Evolutionary conservation across 2,888 invertebrate species (phyloP), one percentile per base, ranked within the genome.

Genomic region (Lithodes maja): DNA sequence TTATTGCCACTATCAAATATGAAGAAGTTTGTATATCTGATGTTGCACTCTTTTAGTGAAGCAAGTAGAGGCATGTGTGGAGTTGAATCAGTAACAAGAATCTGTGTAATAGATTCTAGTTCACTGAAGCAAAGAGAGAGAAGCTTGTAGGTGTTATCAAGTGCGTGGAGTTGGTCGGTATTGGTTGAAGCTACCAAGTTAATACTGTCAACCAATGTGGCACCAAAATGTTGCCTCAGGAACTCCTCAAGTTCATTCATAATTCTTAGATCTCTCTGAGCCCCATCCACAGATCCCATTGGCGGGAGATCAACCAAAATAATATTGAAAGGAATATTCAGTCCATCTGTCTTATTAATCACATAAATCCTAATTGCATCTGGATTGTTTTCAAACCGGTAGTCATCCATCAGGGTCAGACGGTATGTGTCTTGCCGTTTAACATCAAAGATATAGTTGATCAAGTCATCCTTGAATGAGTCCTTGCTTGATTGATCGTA

Each of bases 371-470:
- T 77, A 49, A 83, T 77, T 12, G 17, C 50, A 12, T 50, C 52
- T 12, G 82, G 77, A 12, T 17, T 54, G 15, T 77, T 74, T 17
- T 75, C 61, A 9, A 33, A 50, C 15, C 2, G 3, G 50, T 75
- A 7, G 52, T 85, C 17, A 15, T 83, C 78, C 9, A 82, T 49
- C 33, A 87, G 54, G 12, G 77, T 77, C 61, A 87, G 69, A 12
- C 87, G 87, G 49, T 87, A 50, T 5, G 81, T 82, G 55, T 83
- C 83, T 3, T 33, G 61, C n/a, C 82, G 49, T 69, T 68, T 61
- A 5, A 82, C 82, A 68, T 78, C 68, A 50, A 82, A 83, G 3
- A 87, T 52, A 53, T 87, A 87, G 77, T 87, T 87, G 7, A 87
- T 80, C 17, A 87, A 74, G 52, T 80, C 68, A 61, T 87, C 87